A percentile compares a stretch with the other conserved stretches of the same genome.
Conservation (phyloP, 2,888 invertebrate species). For the Colostygia pectinataria region DNA sequence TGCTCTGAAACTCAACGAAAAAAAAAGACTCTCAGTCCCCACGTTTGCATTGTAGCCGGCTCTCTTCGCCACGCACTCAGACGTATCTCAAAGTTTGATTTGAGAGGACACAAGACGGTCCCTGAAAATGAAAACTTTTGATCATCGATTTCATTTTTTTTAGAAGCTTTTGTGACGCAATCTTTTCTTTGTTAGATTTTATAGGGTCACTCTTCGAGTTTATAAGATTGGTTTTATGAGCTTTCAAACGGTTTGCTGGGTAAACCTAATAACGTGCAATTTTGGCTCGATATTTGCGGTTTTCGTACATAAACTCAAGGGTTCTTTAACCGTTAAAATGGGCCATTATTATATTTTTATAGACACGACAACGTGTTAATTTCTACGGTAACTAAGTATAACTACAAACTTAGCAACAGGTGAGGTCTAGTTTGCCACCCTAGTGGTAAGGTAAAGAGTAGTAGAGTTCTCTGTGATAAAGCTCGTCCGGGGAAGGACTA, state of each 20-base stretch:
- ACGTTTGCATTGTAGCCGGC: slow-evolving; percentile 32
- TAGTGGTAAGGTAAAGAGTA: no score
- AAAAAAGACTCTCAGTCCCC: no score
- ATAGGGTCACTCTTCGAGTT: not conserved
- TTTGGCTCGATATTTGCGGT: no score
- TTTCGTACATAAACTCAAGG: no score
- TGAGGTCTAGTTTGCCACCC: no score
- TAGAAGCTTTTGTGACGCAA: slow-evolving; percentile 2
- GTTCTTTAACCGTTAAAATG: no score
- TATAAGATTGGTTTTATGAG: slow-evolving; percentile 2
- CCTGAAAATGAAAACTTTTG: slow-evolving; percentile 26
- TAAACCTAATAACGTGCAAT: not conserved
- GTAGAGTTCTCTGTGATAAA: no score
- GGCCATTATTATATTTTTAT: no score
- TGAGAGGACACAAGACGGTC: slow-evolving; percentile 15
- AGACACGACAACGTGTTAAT: no score
- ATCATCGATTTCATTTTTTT: slow-evolving; percentile 20
- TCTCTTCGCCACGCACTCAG: slow-evolving; percentile 13
- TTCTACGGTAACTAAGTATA: no score
- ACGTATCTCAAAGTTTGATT: slow-evolving; percentile 24
- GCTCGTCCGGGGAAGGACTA: no score
- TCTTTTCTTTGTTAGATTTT: slow-evolving; percentile 14
- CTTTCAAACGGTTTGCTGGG: slow-evolving; percentile 10
- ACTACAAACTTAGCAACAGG: no score
- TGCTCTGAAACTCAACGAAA: slow-evolving; percentile 40